Base-by-base conservation (phyloP, 2,113 vertebrate species). In the Hemiprocne comata region DNA sequence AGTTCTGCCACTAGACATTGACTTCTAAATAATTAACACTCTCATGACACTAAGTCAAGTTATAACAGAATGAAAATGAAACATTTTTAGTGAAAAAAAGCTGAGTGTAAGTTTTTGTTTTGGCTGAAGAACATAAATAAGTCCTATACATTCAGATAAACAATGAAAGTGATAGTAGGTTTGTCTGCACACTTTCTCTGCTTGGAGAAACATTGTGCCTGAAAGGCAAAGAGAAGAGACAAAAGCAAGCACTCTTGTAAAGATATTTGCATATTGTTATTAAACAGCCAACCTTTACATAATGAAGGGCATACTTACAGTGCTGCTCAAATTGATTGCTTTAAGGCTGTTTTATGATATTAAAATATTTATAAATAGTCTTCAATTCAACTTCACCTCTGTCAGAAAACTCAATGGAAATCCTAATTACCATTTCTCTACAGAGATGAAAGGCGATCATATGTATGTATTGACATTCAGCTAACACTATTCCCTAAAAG, bases 311-410 rank as follows among this genome's bases (percentile, higher is more conserved):
- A 74, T 97, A 96, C 97, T 97, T 98, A 96, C 91, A 93, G 84
- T 92, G 50, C 80, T 90, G 84, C 53, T 95, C 84, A 96, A 97
- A 97, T 73, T 93, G 91, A 97, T 97, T 93, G 83, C 85, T 94
- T 69, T 76, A 61, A 95, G 92, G 64, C 71, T 76, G 75, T 69
- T 97, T 93, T 95, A 87, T 83, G 61, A 95, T 94, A 96, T 95
- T 97, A 97, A 97, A 97, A 96, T 97, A 96, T 96, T 97, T 97
- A 98, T 97, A 97, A 97, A 97, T 94, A 96, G 85, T 86, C 95
- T 97, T 97, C 97, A 97, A 97, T 97, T 97, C 94, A 81, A 18
- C 89, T 87, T 79, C 6, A 61, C 85, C 75, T 96, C 93, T 94
- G 91, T 62, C 75, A 97, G 85, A 90, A 97, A 93, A 71, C 76